Base-by-base conservation (phyloP, 2,888 invertebrate genomes). In the Caenorhabditis sp. region DNA sequence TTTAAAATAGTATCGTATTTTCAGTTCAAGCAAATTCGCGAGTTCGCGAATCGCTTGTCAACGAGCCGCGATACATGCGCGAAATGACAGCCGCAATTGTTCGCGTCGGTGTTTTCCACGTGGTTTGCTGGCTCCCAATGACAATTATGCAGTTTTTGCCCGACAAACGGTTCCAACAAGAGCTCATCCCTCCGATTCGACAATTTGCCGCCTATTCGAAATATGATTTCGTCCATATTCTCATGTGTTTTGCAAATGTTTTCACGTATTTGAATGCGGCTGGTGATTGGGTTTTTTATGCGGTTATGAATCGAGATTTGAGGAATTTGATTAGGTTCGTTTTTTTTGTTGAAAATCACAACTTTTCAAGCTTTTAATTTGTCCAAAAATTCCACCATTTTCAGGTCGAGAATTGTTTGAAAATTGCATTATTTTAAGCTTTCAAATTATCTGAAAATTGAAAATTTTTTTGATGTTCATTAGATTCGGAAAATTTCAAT, bases 71-170 rank as follows among this genome's bases (percentile, higher is more conserved):
- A 10, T 86, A 86, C 71, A 85, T 87, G 85, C 70, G 80, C 25
- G 85, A 86, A 63, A 86, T 87, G 83, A 86, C 86, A 1, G 78
- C 83, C 10, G 84, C 85, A 7, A 86, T 86, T 61, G 72, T 87
- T 7, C 74, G 86, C 20, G 84, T 86, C n/a, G 85, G 84, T 26
- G 77, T 81, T n/a, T 86, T 86, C 72, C 86, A 86, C 64, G 78
- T 87, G 52, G 70, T 87, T 36, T 87, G 86, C 66, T 87, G 84
- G 84, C 68, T 84, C 38, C 86, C 86, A 57, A 72, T 72, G 67
- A 64, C 72, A 38, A 14, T 72, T 5, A 64, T 70, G 70, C 73
- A 77, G 64, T 74, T 82, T 38, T 61, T 74, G 21, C 82, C 82
- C 14, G 71, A 75, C 31, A 68, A 70, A 3, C 57, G 63, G n/a